Evolutionary conservation across 2,888 invertebrate species (phyloP).

Genomic region (Cheilosia grossa): DNA sequence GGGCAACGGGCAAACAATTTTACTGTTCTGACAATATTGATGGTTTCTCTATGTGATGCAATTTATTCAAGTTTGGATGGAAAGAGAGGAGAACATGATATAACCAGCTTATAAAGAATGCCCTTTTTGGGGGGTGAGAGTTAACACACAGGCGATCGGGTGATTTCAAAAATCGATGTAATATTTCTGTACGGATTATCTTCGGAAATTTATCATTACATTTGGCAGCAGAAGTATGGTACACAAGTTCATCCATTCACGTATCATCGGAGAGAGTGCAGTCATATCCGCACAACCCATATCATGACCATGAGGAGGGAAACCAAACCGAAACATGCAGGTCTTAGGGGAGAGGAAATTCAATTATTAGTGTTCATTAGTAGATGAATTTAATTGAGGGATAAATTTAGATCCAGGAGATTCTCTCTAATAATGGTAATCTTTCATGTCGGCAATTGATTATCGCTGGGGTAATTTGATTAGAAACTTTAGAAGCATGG

Average conservation of each 20-base stretch:
- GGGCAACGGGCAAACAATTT: slow-evolving; percentile 1
- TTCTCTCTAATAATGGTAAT: slow-evolving; percentile 65
- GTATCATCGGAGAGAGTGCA: not conserved
- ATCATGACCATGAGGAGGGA: not conserved
- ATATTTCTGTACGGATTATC: slow-evolving; percentile 61
- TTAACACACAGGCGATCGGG: not conserved
- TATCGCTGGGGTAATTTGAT: slow-evolving; percentile 60
- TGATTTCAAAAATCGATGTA: slow-evolving; percentile 62
- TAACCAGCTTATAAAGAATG: slow-evolving; percentile 1
- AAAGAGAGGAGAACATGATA: not conserved
- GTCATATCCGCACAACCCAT: not conserved
- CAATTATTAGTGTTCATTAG: slow-evolving; percentile 68
- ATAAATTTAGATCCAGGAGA: slow-evolving; percentile 61
- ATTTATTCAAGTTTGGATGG: slow-evolving; percentile 14
- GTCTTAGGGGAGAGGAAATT: slow-evolving; percentile 35
- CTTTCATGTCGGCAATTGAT: slow-evolving; percentile 53
- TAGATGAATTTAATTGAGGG: slow-evolving; percentile 67
- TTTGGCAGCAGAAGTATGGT: slow-evolving; percentile 15
- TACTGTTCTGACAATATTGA: slow-evolving; percentile 44
- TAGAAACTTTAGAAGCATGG: slow-evolving; percentile 48
- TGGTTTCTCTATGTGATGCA: slow-evolving; percentile 34
- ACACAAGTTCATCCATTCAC: not conserved
- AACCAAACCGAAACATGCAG: not conserved
- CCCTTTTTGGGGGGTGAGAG: not conserved
- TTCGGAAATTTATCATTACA: slow-evolving; percentile 55